Evolutionary conservation across 1,140 invertebrate genomes (phyloP).

Genomic region (Tetranychus cinnabarinus): DNA sequence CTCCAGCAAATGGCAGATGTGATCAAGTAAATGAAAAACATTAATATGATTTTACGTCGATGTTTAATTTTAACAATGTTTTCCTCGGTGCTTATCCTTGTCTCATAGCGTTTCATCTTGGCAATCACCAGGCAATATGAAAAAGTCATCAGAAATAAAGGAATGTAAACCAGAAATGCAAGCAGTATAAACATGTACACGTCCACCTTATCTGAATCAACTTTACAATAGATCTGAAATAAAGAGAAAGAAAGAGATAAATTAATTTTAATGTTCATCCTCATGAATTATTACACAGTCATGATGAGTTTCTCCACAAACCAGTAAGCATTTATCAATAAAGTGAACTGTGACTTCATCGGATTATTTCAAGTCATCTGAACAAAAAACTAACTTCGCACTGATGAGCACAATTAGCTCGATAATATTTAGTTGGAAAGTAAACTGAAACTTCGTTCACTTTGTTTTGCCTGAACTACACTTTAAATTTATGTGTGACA

Average conservation of each 20-base stretch:
- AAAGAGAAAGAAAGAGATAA: too few relatives aligned
- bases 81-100: slow-evolving; percentile 23
- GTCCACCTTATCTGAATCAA: slow-evolving; percentile 29
- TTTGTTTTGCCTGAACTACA: too few relatives aligned
- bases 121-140: slow-evolving; percentile 36
- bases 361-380: too few relatives aligned
- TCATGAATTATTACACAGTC: too few relatives aligned
- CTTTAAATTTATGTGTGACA: too few relatives aligned
- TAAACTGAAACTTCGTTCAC: too few relatives aligned
- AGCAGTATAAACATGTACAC: slow-evolving; percentile 47
- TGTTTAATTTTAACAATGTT: slow-evolving; percentile 30
- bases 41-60: slow-evolving; percentile 34
- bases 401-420: too few relatives aligned
- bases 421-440: too few relatives aligned
- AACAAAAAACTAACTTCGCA: too few relatives aligned
- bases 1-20: slow-evolving; percentile 37
- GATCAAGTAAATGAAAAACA: slow-evolving; percentile 39
- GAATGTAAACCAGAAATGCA: slow-evolving; percentile 40
- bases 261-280: too few relatives aligned
- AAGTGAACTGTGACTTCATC: not conserved
- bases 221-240: slow-evolving; percentile 37
- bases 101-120: slow-evolving; percentile 33
- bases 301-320: too few relatives aligned
- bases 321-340: too few relatives aligned
- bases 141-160: slow-evolving; percentile 37